These are phyloP conservation scores for Phainopepla nitens DNA, from an alignment of 2,113 vertebrate genomes.

Conservation along the genomic window DNA sequence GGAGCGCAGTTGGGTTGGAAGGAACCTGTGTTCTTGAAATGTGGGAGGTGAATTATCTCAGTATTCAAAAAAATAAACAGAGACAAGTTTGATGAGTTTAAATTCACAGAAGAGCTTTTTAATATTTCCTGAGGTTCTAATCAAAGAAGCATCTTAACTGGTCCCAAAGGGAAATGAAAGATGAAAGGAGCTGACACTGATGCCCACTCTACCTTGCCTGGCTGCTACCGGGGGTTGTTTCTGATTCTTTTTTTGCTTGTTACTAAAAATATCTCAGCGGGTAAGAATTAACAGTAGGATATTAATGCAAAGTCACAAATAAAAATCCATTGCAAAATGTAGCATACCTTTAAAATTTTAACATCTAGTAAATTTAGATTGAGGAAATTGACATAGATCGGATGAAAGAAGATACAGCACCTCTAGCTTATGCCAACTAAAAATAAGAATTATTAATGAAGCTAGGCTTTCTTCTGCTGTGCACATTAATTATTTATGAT, in stretches of 20 bases:
- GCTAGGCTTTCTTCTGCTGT: slow-evolving; percentile 80
- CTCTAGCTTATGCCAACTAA: slow-evolving; percentile 80
- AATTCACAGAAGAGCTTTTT: slow-evolving; percentile 70
- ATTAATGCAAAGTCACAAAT: slow-evolving; percentile 64
- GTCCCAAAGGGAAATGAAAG: slow-evolving; percentile 70
- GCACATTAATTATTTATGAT: slow-evolving; percentile 86
- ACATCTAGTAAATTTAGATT: slow-evolving; percentile 74
- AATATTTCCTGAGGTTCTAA: slow-evolving; percentile 75
- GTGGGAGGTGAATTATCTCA: slow-evolving; percentile 40
- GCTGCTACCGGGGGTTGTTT: neutral
- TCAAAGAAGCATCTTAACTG: slow-evolving; percentile 75
- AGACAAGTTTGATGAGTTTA: slow-evolving; percentile 70
- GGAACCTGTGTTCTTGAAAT: slow-evolving; percentile 28
- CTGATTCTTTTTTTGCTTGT: neutral
- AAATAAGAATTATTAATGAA: slow-evolving; percentile 89
- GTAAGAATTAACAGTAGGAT: slow-evolving; percentile 60
- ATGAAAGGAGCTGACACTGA: slow-evolving; percentile 71
- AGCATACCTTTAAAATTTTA: slow-evolving; percentile 71
- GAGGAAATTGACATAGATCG: slow-evolving; percentile 75
- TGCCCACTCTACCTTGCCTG: slow-evolving; percentile 64
- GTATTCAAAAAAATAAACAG: slow-evolving; percentile 63
- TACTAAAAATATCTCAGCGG: slow-evolving; percentile 69
- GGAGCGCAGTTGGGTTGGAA: slow-evolving; percentile 14
- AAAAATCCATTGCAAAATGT: slow-evolving; percentile 41
- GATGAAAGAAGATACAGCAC: slow-evolving; percentile 78